Conservation (phyloP, 1,140 invertebrate genomes). For the Sipha flava region DNA sequence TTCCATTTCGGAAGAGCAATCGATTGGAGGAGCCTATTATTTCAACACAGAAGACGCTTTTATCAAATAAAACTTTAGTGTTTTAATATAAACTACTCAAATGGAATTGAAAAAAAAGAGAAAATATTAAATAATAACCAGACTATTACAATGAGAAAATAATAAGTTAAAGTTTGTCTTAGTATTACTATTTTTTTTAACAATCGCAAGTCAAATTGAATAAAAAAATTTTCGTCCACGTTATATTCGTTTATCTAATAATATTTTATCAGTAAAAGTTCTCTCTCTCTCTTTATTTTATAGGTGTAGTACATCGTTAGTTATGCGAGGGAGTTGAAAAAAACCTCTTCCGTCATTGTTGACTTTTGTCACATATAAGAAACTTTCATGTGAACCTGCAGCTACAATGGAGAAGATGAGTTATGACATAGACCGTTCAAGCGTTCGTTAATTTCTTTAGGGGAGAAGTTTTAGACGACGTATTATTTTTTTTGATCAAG, state of each 20-base stretch:
- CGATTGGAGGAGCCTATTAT: background rate
- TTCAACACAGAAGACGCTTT: background rate
- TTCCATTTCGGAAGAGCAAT: background rate
- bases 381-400: background rate
- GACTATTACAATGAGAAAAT: background rate
- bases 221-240: background rate
- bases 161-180: too few relatives aligned
- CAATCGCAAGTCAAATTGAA: background rate
- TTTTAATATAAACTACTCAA: background rate
- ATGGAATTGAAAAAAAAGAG: background rate
- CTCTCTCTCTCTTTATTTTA: background rate
- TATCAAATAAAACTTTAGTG: background rate
- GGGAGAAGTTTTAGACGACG: background rate
- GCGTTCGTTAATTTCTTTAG: conserved; percentile 26
- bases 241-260: background rate
- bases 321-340: background rate
- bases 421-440: conserved; percentile 1
- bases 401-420: background rate
- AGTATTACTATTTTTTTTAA: background rate
- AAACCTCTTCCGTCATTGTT: background rate
- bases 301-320: background rate
- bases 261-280: background rate
- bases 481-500: background rate
- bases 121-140: background rate
- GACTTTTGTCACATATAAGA: conserved; percentile 10